A percentile compares a stretch with the other conserved stretches of the same genome.
phyloP scores from a whole-genome alignment of 2,888 invertebrate genomes.

The Sericinus montela region DNA sequence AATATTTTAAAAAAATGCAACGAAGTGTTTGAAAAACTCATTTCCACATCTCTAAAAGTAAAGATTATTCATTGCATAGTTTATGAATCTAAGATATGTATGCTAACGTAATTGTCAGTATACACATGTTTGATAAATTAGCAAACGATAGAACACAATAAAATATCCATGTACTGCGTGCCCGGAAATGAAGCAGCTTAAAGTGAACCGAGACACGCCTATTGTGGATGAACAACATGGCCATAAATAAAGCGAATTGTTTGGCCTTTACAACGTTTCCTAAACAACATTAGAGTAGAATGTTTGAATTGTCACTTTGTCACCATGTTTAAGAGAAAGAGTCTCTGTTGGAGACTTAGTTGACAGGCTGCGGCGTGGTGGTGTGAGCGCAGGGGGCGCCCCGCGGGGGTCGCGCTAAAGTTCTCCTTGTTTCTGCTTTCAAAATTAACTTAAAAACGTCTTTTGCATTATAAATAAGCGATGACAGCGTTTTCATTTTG shows the following conservation, averaged over 20 bases:
- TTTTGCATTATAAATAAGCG: constrained; percentile 25
- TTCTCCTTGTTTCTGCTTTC: constrained; percentile 26
- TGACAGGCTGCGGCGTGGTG: constrained; percentile 40
- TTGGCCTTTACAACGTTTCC: constrained; percentile 59
- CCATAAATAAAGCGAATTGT: constrained; percentile 71
- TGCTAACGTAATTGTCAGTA: too few species aligned
- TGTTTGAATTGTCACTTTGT: constrained; percentile 73
- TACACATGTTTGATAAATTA: neutral
- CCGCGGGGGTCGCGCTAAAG: constrained; percentile 27
- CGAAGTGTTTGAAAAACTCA: too few species aligned
- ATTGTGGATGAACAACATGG: constrained; percentile 61
- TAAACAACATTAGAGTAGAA: constrained; percentile 74
- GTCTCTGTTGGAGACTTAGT: constrained; percentile 44
- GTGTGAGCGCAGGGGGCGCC: constrained; percentile 35
- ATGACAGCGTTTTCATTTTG: constrained; percentile 25
- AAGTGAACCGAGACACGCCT: constrained; percentile 48
- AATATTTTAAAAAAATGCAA: too few species aligned
- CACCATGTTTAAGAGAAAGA: constrained; percentile 46
- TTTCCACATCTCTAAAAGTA: too few species aligned
- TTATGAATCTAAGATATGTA: too few species aligned
- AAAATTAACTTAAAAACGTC: constrained; percentile 26
- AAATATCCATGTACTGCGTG: constrained; percentile 8
- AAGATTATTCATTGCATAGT: too few species aligned
- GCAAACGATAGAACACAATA: neutral
- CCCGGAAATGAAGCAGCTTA: constrained; percentile 70